Base-by-base conservation (phyloP, 1,140 invertebrate genomes). In the Penaeus indicus region DNA sequence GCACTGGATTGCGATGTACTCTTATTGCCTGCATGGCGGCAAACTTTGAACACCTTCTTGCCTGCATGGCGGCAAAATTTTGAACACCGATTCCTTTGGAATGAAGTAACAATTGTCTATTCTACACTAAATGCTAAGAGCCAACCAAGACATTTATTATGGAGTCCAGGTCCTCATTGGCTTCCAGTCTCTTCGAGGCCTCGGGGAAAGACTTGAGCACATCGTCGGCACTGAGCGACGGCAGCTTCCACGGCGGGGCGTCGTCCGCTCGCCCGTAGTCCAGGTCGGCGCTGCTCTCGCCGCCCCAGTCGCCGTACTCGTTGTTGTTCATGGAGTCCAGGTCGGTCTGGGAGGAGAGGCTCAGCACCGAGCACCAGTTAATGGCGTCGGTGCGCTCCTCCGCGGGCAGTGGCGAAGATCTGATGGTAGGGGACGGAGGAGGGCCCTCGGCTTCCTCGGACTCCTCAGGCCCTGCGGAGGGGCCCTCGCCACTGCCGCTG, bases 301-400 rank as follows among this genome's bases (percentile, higher is more conserved):
- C 94, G 93, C 91, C 90, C 82, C 92, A 91, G 63, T 90, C 89
- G 69, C 94, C 94, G 63, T 95, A 95, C 79, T 96, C 92, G 92
- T 96, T 96, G 93, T 96, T 96, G 92, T 97, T 96, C 90, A 96
- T 93, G 27, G 96, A 96, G 92, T 97, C 96, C 38, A 97, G 93
- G 91, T 96, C 96, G 84, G 96, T 97, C 91, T 97, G 96, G 82
- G 95, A 96, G 86, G 96, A 96, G 22, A 97, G 94, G 91, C 96
- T 97, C 64, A 98, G 94, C 90, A 97, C 97, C 60, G 96, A 97
- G 91, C 97, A 96, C 97, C 97, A 97, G 93, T 97, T 97, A 92
- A 97, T 97, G 89, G 83, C 90, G 47, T 86, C 84, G 7, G 82
- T 86, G n/a, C 77, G 85, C 95, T 92, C 96, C 95, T 81, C 96